Percentiles rank a stretch among this genome's conserved stretches.
Evolutionary conservation across 2,113 vertebrate genomes (phyloP).

Genomic region (Thymallus thymallus): DNA sequence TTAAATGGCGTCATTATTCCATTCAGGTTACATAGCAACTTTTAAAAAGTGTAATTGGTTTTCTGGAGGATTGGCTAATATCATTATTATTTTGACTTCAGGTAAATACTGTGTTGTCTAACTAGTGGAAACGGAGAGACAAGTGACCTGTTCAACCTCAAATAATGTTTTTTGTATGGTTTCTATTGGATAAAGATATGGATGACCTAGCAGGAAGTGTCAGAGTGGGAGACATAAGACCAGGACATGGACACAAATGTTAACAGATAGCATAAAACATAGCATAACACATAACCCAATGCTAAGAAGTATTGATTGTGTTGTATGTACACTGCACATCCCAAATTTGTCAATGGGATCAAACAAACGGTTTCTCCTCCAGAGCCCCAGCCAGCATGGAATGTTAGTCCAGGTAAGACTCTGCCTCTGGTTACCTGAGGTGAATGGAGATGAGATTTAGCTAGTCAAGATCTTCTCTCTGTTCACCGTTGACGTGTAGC

Average conservation of each 20-base stretch:
- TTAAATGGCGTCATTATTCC: neutral
- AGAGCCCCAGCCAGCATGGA: constrained; percentile 4
- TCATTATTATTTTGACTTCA: constrained; percentile 27
- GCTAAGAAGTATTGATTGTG: constrained; percentile 4
- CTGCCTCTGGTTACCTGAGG: constrained; percentile 17
- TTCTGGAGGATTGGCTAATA: constrained; percentile 40
- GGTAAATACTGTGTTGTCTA: constrained; percentile 1
- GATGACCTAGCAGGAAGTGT: neutral
- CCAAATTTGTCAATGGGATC: neutral
- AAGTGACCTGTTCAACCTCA: neutral
- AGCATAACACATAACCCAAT: neutral
- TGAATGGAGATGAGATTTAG: constrained; percentile 13
- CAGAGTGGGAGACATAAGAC: neutral
- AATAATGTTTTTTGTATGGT: neutral
- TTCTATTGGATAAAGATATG: neutral
- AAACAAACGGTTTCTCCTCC: constrained; percentile 20
- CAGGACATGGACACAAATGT: neutral
- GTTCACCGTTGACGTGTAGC: constrained; percentile 14
- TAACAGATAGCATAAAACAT: neutral
- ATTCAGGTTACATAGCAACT: constrained; percentile 57
- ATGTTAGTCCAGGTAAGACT: neutral
- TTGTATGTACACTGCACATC: neutral
- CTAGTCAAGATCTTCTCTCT: too few relatives aligned
- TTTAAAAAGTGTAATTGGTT: constrained; percentile 47
- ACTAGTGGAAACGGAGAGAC: constrained; percentile 1